Evolutionary conservation across 2,888 invertebrate genomes (phyloP).

Genomic region (Pseudococcus jackbeardsleyi): DNA sequence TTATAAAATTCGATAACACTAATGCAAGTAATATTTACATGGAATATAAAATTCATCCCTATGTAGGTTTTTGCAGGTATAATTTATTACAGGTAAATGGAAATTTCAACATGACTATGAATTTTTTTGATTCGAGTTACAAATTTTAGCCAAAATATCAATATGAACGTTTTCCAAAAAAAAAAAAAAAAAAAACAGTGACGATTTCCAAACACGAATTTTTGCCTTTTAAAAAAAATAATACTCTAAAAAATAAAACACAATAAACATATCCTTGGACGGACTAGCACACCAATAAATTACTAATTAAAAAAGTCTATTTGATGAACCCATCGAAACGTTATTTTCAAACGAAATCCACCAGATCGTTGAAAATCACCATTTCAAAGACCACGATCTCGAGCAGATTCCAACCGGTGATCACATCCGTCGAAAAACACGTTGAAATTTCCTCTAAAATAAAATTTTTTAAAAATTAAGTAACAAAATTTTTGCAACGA

Average conservation of each 20-base stretch:
- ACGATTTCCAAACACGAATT: neutral
- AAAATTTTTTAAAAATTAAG: slow-evolving; percentile 16
- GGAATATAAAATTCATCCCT: slow-evolving; percentile 34
- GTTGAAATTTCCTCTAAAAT: slow-evolving; percentile 34
- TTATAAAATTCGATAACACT: neutral
- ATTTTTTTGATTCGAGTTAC: neutral
- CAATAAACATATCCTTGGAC: slow-evolving; percentile 5
- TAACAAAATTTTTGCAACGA: slow-evolving; percentile 33
- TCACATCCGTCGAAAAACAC: neutral
- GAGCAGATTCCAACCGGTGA: too few relatives aligned
- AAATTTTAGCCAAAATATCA: neutral
- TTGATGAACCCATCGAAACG: neutral
- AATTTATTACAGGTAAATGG: neutral
- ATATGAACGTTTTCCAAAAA: neutral
- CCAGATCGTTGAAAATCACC: neutral
- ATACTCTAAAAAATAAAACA: neutral
- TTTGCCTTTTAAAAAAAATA: neutral
- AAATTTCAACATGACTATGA: slow-evolving; percentile 34
- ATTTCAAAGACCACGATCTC: neutral
- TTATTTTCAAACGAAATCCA: neutral
- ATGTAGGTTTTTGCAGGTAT: neutral
- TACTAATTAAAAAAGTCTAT: neutral
- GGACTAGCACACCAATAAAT: slow-evolving; percentile 41
- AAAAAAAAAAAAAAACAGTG: neutral
- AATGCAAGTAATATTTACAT: slow-evolving; percentile 33